phyloP scores from a whole-genome alignment of 2,888 invertebrate genomes.

The Mystacides longicornis region DNA sequence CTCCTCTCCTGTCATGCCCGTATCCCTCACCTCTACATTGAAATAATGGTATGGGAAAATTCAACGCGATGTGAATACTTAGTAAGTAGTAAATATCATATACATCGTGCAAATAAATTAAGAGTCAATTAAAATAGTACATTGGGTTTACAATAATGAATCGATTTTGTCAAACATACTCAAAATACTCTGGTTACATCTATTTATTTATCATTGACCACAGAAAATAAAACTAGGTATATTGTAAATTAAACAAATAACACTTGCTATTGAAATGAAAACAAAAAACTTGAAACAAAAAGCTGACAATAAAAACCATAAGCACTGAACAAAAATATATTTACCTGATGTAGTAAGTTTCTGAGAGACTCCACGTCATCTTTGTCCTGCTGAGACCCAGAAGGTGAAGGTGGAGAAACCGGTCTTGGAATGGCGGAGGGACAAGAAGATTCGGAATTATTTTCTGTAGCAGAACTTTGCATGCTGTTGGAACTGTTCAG shows the following conservation, averaged over 20 bases:
- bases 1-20: too few relatives aligned
- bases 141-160: too few relatives aligned
- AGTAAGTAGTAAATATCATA: too few relatives aligned
- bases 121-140: too few relatives aligned
- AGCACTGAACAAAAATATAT: conserved; percentile 14
- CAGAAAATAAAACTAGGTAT: neutral
- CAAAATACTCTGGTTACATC: too few relatives aligned
- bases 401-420: conserved; percentile 34
- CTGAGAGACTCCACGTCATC: conserved; percentile 67
- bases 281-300: conserved; percentile 3
- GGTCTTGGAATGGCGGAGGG: conserved; percentile 37
- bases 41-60: too few relatives aligned
- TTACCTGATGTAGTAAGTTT: conserved; percentile 72
- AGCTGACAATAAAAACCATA: neutral
- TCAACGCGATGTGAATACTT: too few relatives aligned
- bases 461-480: neutral
- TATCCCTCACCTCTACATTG: too few relatives aligned
- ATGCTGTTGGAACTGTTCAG: neutral
- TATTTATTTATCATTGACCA: too few relatives aligned
- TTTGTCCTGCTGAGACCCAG: conserved; percentile 33
- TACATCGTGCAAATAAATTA: too few relatives aligned
- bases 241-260: conserved; percentile 10
- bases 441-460: conserved; percentile 41
- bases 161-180: too few relatives aligned
- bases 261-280: conserved; percentile 10